Conservation (phyloP, 1,140 invertebrate species). For the Steinernema feltiae region DNA sequence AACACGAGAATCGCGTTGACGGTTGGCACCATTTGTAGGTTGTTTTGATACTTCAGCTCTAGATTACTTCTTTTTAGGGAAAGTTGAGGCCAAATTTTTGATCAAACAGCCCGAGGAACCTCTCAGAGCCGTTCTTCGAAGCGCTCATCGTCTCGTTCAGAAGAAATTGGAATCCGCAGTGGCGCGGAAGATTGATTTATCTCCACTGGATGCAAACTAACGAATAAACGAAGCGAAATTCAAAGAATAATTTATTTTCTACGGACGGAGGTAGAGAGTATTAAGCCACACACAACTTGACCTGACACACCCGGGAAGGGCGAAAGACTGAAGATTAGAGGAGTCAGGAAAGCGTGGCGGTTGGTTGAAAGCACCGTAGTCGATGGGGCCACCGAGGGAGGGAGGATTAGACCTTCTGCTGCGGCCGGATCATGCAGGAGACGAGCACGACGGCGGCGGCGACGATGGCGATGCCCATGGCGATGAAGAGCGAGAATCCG, state of each 20-base stretch:
- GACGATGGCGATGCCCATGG: constrained; percentile 39
- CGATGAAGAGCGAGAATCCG: constrained; percentile 50
- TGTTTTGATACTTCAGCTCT: no score
- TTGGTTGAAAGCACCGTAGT: neutral
- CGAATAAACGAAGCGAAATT: no score
- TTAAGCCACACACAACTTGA: neutral
- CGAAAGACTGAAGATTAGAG: neutral
- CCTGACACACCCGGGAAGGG: neutral
- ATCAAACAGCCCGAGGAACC: no score
- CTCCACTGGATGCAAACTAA: no score
- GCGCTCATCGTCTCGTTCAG: no score
- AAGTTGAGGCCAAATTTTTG: no score
- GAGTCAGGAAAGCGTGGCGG: constrained; percentile 1
- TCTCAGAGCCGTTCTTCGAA: no score
- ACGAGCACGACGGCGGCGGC: constrained; percentile 46
- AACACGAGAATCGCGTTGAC: no score
- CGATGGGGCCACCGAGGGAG: neutral
- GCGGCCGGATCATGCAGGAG: constrained; percentile 36
- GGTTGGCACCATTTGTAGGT: no score
- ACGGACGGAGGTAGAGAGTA: neutral
- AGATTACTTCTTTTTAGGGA: no score
- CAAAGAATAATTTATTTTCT: constrained; percentile 14
- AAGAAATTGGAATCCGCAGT: no score
- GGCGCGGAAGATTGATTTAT: no score
- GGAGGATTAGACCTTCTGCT: constrained; percentile 13